phyloP scores from a whole-genome alignment of 2,113 vertebrate species.

The Montifringilla adamsi region DNA sequence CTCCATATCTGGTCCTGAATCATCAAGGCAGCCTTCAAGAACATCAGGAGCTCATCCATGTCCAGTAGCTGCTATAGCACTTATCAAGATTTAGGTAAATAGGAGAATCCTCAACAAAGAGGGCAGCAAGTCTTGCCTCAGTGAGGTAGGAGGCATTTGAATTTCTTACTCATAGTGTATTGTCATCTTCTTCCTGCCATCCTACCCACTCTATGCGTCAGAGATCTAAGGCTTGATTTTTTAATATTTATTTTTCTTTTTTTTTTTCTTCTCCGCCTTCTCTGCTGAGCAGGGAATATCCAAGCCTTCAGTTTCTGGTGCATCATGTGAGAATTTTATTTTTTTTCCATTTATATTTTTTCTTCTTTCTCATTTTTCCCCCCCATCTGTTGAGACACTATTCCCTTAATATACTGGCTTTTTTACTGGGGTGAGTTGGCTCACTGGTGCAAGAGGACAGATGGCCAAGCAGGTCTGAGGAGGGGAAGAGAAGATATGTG shows the following conservation, averaged over 20 bases:
- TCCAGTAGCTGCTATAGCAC: neutral
- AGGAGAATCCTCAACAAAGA: neutral
- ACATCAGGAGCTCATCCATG: neutral
- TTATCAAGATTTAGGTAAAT: neutral
- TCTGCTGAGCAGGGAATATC: neutral
- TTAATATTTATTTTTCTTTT: neutral
- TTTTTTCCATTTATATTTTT: neutral
- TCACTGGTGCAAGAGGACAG: neutral
- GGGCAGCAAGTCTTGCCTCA: neutral
- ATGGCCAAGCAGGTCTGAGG: neutral
- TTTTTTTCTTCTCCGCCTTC: neutral
- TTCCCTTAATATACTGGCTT: neutral
- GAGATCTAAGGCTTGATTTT: neutral
- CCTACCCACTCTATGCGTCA: slow-evolving; percentile 58
- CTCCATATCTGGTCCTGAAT: neutral
- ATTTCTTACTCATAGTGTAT: slow-evolving; percentile 59
- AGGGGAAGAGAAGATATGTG: neutral
- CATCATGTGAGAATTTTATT: neutral
- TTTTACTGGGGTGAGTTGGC: neutral
- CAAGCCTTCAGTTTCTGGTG: neutral
- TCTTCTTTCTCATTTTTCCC: neutral
- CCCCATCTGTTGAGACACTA: neutral
- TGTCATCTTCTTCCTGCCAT: slow-evolving; percentile 46
- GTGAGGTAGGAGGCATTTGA: slow-evolving; percentile 53
- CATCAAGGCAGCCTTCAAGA: neutral